Percentiles rank a stretch among this genome's conserved stretches.
Evolutionary conservation across 1,140 invertebrate genomes (phyloP).

Genomic region (Drosophila quadrilineata): DNA sequence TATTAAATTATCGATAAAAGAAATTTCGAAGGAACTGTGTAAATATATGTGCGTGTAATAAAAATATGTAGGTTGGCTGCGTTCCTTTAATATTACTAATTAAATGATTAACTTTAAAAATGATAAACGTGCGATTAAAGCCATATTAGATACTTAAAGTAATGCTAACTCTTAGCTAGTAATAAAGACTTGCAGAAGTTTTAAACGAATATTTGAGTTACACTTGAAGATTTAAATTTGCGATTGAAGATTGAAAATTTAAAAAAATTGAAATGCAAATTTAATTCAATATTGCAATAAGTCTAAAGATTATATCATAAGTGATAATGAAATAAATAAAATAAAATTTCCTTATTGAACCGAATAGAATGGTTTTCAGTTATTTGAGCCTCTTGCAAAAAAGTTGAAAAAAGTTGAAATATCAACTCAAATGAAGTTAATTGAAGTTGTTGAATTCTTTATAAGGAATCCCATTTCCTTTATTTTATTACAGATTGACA

Average conservation of each 20-base stretch:
- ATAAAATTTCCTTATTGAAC: conserved; percentile 55
- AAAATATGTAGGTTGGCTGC: conserved; percentile 17
- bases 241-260: conserved; percentile 26
- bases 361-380: not conserved
- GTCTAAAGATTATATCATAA: conserved; percentile 56
- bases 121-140: conserved; percentile 16
- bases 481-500: too few relatives aligned
- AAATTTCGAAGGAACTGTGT: conserved; percentile 33
- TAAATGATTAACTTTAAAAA: conserved; percentile 13
- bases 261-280: conserved; percentile 32
- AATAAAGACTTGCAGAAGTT: conserved; percentile 53
- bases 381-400: too few relatives aligned
- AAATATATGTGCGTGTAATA: conserved; percentile 47
- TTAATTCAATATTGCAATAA: conserved; percentile 48
- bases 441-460: too few relatives aligned
- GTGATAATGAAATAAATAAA: conserved; percentile 59
- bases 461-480: too few relatives aligned
- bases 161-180: conserved; percentile 48
- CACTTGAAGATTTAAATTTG: conserved; percentile 19
- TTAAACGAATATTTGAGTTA: conserved; percentile 34
- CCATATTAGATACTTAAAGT: too few relatives aligned
- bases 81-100: conserved; percentile 41
- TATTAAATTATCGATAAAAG: not conserved
- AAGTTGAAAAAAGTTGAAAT: too few relatives aligned
- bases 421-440: too few relatives aligned